Evolutionary conservation across 1,140 invertebrate species (phyloP).

Genomic region (Asobara japonica): DNA sequence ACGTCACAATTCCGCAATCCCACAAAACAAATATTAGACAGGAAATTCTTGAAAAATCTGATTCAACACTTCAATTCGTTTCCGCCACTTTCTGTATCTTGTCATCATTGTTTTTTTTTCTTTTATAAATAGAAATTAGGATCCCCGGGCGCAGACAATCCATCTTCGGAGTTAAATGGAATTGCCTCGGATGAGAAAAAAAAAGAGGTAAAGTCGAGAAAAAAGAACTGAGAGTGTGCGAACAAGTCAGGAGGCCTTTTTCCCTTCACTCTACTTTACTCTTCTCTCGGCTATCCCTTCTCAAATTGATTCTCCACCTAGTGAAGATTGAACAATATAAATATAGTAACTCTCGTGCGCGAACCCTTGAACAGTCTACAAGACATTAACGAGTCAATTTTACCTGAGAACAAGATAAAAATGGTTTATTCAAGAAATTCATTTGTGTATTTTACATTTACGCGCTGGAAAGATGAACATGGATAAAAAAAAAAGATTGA

Average conservation of each 20-base stretch:
- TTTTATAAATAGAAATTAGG: background rate
- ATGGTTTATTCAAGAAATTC: background rate
- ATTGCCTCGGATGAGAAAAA: background rate
- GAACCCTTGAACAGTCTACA: background rate
- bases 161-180: slow-evolving; percentile 5
- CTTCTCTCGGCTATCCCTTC: background rate
- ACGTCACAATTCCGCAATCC: background rate
- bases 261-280: background rate
- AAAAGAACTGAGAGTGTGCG: background rate
- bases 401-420: no score
- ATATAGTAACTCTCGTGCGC: background rate
- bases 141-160: background rate
- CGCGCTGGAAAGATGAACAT: no score
- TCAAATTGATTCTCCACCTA: slow-evolving; percentile 2
- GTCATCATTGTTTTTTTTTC: background rate
- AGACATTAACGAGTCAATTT: background rate
- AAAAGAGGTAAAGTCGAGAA: background rate
- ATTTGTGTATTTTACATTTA: no score
- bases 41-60: background rate
- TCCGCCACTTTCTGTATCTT: no score
- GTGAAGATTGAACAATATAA: slow-evolving; percentile 4
- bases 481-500: no score
- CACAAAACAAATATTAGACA: background rate
- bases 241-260: slow-evolving; percentile 2
- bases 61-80: background rate